These are phyloP conservation scores for Gobiocypris rarus DNA, from an alignment of 2,113 vertebrate species.

Conservation along the genomic window DNA sequence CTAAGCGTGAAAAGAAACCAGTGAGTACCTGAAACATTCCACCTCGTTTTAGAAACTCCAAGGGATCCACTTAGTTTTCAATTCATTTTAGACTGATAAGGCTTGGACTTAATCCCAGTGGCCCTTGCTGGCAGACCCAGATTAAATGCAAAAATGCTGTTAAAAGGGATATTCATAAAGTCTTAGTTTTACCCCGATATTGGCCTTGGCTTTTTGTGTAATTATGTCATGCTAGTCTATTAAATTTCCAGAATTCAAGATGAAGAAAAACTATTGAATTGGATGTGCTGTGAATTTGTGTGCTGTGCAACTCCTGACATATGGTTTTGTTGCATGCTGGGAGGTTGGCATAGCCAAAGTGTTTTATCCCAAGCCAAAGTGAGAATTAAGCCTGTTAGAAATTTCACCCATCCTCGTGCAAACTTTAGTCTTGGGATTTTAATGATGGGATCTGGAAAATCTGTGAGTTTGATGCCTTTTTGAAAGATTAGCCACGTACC, in stretches of 20 bases:
- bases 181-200: slow-evolving; percentile 10
- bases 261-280: slow-evolving; percentile 24
- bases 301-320: background rate
- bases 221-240: slow-evolving; percentile 13
- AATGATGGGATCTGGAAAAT: background rate
- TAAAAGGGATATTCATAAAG: slow-evolving; percentile 27
- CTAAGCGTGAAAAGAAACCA: slow-evolving; percentile 97
- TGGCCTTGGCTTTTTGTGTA: slow-evolving; percentile 21
- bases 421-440: background rate
- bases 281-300: background rate
- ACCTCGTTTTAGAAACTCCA: background rate
- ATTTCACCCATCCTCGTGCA: background rate
- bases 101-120: slow-evolving; percentile 25
- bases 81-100: slow-evolving; percentile 18
- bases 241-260: background rate
- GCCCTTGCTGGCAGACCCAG: slow-evolving; percentile 11
- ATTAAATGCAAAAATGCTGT: slow-evolving; percentile 26
- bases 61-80: slow-evolving; percentile 7
- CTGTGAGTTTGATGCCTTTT: background rate
- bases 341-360: background rate
- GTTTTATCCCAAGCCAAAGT: slow-evolving; percentile 25
- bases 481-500: background rate
- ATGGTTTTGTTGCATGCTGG: slow-evolving; percentile 1
- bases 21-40: slow-evolving; percentile 75
- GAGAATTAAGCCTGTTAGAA: background rate